These are phyloP conservation scores for Camelus bactrianus DNA, from an alignment of 2,113 vertebrate genomes.

Conservation along the genomic window DNA sequence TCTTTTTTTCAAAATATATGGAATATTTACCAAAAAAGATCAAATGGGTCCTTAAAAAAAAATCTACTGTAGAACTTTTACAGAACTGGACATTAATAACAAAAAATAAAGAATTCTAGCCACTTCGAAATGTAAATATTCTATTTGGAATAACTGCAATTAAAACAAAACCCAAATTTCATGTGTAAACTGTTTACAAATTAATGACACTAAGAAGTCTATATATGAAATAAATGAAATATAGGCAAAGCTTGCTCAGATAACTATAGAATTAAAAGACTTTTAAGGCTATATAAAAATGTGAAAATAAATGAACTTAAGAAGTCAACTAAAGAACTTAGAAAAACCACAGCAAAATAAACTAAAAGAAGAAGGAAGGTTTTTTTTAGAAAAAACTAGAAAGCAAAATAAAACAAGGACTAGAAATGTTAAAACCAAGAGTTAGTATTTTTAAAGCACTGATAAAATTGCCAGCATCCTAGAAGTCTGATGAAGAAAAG, in stretches of 20 bases:
- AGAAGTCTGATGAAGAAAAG: neutral
- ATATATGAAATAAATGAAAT: neutral
- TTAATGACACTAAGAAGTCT: neutral
- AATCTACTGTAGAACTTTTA: neutral
- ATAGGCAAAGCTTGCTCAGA: neutral
- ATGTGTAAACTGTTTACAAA: neutral
- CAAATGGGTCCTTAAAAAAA: neutral
- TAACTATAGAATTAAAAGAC: neutral
- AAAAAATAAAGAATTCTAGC: constrained; percentile 1
- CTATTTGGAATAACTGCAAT: neutral
- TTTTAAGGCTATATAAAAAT: neutral
- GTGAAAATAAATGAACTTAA: neutral
- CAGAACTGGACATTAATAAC: neutral
- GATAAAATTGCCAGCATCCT: neutral
- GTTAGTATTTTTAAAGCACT: neutral
- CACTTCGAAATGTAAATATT: neutral
- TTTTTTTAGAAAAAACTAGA: neutral
- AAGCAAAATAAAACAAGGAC: constrained; percentile 9
- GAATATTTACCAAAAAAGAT: neutral
- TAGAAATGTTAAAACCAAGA: constrained; percentile 4
- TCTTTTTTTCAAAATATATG: neutral
- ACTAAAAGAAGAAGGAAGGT: neutral
- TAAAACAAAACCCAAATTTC: constrained; percentile 25
- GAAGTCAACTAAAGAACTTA: neutral
- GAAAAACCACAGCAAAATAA: neutral